Conservation (phyloP, 2,113 vertebrate genomes). For the Vulpes vulpes region DNA sequence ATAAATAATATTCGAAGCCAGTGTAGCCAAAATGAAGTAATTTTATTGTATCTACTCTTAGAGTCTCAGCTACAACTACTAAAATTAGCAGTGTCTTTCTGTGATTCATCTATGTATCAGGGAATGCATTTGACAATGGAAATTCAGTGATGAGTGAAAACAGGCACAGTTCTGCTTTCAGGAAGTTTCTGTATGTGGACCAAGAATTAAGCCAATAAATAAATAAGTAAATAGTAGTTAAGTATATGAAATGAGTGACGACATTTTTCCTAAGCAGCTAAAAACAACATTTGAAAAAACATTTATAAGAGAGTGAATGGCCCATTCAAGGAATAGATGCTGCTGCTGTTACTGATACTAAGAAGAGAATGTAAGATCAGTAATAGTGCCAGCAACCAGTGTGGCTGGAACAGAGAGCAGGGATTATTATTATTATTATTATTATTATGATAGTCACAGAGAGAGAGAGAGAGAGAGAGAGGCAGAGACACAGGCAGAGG, state of each 20-base stretch:
- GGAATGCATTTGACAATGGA: background rate
- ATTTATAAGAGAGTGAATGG: background rate
- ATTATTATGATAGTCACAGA: too few relatives aligned
- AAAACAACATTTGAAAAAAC: background rate
- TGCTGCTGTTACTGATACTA: too few relatives aligned
- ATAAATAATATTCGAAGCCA: background rate
- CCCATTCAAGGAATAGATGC: background rate
- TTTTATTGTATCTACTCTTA: background rate
- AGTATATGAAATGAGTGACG: background rate
- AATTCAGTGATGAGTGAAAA: background rate
- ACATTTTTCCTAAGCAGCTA: background rate
- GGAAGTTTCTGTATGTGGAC: background rate
- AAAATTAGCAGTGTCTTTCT: background rate
- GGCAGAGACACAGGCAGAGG: too few relatives aligned
- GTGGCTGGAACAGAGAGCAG: background rate
- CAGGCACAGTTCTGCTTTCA: background rate
- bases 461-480: too few relatives aligned
- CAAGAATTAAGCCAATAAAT: background rate
- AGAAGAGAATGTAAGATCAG: accelerated
- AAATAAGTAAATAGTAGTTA: background rate
- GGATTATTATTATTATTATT: too few relatives aligned
- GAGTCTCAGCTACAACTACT: background rate
- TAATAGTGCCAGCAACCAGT: background rate
- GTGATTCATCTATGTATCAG: background rate
- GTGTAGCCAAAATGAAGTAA: background rate